Conservation (phyloP, 2,888 invertebrate species). For the Abscondita cerata region DNA sequence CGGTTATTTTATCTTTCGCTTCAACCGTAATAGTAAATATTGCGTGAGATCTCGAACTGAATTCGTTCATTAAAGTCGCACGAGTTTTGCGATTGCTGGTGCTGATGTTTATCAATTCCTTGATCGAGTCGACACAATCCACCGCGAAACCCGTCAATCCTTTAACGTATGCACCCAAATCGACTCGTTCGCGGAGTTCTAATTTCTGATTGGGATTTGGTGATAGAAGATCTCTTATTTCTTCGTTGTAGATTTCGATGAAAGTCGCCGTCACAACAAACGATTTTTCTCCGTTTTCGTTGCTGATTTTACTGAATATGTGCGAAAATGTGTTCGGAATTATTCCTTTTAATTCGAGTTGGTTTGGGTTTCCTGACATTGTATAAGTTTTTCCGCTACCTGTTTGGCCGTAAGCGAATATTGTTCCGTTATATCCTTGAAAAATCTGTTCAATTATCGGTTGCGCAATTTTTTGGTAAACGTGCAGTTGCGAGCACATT, state of each 20-base stretch:
- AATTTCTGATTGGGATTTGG: constrained; percentile 85
- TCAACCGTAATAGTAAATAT: constrained; percentile 99
- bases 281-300: constrained; percentile 73
- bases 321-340: constrained; percentile 99
- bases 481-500: constrained; percentile 87
- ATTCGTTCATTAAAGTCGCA: constrained; percentile 96
- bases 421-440: constrained; percentile 95
- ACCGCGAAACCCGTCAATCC: constrained; percentile 98
- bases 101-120: constrained; percentile 75
- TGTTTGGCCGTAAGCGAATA: constrained; percentile 89
- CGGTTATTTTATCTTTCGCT: constrained; percentile 85
- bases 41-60: constrained; percentile 96
- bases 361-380: constrained; percentile 91
- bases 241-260: constrained; percentile 99
- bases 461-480: constrained; percentile 94
- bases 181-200: constrained; percentile 94
- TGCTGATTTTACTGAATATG: constrained; percentile 96
- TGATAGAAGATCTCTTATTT: constrained; percentile 89
- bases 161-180: constrained; percentile 97
- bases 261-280: constrained; percentile 98
- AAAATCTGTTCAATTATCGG: constrained; percentile 97
- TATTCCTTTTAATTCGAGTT: constrained; percentile 84
- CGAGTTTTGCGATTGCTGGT: constrained; percentile 92
- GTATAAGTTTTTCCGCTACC: constrained; percentile 99
- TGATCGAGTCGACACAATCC: constrained; percentile 64